A percentile compares a stretch with the other conserved stretches of the same genome.
Conservation (phyloP, 2,797 vertebrate genomes). For the Capromys pilorides region DNA sequence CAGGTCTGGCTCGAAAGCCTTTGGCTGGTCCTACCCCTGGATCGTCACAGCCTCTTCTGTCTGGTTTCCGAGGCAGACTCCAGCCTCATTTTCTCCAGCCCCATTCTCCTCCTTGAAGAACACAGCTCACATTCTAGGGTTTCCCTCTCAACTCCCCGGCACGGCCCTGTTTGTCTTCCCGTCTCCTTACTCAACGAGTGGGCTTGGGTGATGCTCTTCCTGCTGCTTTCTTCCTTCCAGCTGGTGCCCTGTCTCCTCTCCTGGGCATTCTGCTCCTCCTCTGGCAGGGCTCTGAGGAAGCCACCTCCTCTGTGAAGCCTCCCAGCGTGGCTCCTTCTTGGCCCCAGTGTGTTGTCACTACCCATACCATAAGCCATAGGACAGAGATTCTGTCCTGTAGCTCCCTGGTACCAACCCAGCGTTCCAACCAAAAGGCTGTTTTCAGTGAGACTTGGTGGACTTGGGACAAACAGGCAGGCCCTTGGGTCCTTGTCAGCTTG, state of each 20-base stretch:
- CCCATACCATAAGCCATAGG: not conserved
- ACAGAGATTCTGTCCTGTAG: not conserved
- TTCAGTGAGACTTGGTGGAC: not conserved
- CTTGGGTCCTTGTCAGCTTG: not conserved
- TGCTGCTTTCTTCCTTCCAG: not conserved
- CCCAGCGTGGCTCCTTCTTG: not conserved
- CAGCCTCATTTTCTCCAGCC: not conserved
- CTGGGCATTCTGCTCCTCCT: not conserved
- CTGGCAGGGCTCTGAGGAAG: not conserved
- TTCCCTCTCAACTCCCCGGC: accelerated
- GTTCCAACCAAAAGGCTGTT: not conserved
- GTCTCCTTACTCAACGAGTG: not conserved
- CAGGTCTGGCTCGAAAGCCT: not conserved
- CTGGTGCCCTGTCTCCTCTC: not conserved
- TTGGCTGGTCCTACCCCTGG: not conserved
- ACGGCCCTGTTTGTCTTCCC: not conserved
- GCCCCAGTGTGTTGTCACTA: not conserved
- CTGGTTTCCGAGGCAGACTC: not conserved
- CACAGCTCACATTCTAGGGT: no score
- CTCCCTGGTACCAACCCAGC: not conserved
- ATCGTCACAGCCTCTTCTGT: not conserved
- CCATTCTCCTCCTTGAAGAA: not conserved
- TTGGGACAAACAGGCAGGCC: not conserved
- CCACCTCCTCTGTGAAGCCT: not conserved
- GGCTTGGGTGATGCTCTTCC: not conserved